A percentile compares a stretch with the other conserved stretches of the same genome.
These are phyloP conservation scores for Triplophysa bombifrons DNA, from an alignment of 2,797 vertebrate species.

Conservation along the genomic window DNA sequence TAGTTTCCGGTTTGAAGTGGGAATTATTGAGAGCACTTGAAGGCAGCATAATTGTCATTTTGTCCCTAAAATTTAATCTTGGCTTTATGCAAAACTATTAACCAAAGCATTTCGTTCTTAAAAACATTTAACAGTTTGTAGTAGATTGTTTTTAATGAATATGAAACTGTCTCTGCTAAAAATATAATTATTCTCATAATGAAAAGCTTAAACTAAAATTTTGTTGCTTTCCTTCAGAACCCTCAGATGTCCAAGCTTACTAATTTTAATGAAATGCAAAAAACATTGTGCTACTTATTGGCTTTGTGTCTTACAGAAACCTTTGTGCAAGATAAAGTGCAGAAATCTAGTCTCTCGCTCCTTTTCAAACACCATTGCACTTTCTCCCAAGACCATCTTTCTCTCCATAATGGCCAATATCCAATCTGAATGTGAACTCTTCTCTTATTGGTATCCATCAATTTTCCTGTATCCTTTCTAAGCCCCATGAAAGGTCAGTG, in stretches of 20 bases:
- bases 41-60: background rate
- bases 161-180: background rate
- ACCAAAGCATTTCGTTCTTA: background rate
- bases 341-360: constrained; percentile 60
- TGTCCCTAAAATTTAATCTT: background rate
- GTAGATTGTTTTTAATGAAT: background rate
- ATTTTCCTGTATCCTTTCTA: constrained; percentile 37
- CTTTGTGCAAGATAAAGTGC: constrained; percentile 75
- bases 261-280: too few species aligned
- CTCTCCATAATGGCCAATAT: constrained; percentile 10
- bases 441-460: constrained; percentile 16
- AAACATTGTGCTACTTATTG: constrained; percentile 20
- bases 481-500: constrained; percentile 1
- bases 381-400: constrained; percentile 11
- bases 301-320: constrained; percentile 46
- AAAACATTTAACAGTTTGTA: background rate
- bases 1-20: too few species aligned
- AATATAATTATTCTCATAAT: background rate
- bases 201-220: background rate
- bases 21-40: too few species aligned
- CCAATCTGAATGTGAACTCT: background rate
- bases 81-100: background rate
- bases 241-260: too few species aligned
- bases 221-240: too few species aligned
- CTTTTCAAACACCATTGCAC: constrained; percentile 56